These are phyloP conservation scores for Cryptocephalus moraei DNA, from an alignment of 2,888 invertebrate species.

Conservation along the genomic window DNA sequence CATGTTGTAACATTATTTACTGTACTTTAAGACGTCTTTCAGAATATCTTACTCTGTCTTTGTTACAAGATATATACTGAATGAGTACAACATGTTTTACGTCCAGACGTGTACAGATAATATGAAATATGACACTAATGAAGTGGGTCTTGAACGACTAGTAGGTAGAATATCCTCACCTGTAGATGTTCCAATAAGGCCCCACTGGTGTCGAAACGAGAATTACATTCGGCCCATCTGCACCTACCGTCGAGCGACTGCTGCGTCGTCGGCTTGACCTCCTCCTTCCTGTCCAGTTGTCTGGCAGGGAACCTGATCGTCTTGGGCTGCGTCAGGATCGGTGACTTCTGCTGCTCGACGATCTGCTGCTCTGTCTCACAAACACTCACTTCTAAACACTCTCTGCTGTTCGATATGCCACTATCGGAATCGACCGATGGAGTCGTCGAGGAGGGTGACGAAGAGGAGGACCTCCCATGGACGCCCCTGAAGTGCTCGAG, in stretches of 20 bases:
- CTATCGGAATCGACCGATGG: constrained; percentile 31
- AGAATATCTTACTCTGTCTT: too few relatives aligned
- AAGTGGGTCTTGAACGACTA: too few relatives aligned
- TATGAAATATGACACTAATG: too few relatives aligned
- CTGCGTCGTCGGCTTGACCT: constrained; percentile 27
- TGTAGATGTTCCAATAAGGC: constrained; percentile 82
- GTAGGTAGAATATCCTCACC: constrained; percentile 48
- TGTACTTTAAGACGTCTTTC: too few relatives aligned
- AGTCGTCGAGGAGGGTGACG: constrained; percentile 19
- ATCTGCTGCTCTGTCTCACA: constrained; percentile 19
- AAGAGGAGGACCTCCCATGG: constrained; percentile 13
- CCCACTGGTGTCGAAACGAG: constrained; percentile 66
- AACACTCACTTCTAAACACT: constrained; percentile 29
- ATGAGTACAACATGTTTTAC: too few relatives aligned
- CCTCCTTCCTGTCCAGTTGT: constrained; percentile 34
- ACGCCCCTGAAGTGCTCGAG: constrained; percentile 7
- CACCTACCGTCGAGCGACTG: constrained; percentile 44
- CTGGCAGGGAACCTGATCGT: constrained; percentile 69
- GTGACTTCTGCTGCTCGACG: constrained; percentile 49
- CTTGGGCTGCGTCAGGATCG: constrained; percentile 71
- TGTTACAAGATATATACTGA: too few relatives aligned
- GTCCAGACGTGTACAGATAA: too few relatives aligned
- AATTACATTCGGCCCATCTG: constrained; percentile 74
- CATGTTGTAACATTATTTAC: too few relatives aligned
- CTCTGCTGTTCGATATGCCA: constrained; percentile 25